A percentile compares a stretch with the other conserved stretches of the same genome.
These are phyloP conservation scores for Reinhardtius hippoglossoides DNA, from an alignment of 2,113 vertebrate species.

Conservation along the genomic window DNA sequence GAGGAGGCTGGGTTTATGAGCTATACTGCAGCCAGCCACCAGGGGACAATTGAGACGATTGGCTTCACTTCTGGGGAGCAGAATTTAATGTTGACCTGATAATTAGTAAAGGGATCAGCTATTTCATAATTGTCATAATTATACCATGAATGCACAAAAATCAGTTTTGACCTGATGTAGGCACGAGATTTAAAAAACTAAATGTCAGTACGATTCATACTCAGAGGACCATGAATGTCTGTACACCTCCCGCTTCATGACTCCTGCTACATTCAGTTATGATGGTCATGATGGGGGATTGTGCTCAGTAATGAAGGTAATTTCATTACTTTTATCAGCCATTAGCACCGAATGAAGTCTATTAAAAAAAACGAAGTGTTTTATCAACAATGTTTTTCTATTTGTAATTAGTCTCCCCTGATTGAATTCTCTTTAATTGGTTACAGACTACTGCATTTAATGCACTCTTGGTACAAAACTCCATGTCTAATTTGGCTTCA, in stretches of 20 bases:
- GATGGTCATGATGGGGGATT: constrained; percentile 2
- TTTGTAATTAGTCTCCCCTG: constrained; percentile 29
- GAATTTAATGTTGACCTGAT: too few relatives aligned
- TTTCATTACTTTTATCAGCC: constrained; percentile 37
- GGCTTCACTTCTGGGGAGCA: too few relatives aligned
- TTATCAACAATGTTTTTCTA: constrained; percentile 37
- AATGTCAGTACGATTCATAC: neutral
- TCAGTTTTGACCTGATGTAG: neutral
- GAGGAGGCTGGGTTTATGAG: too few relatives aligned
- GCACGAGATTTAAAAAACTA: neutral
- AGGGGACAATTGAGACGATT: too few relatives aligned
- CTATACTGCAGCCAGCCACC: too few relatives aligned
- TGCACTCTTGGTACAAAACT: constrained; percentile 21
- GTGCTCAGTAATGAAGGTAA: constrained; percentile 17
- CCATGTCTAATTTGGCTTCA: constrained; percentile 18
- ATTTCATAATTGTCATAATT: too few relatives aligned
- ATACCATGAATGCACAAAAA: too few relatives aligned
- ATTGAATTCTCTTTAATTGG: constrained; percentile 30
- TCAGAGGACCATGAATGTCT: neutral
- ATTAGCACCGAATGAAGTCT: constrained; percentile 23
- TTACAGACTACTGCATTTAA: constrained; percentile 43
- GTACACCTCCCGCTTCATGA: neutral
- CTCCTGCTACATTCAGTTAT: constrained; percentile 1
- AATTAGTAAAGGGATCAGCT: neutral
- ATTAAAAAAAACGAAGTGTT: constrained; percentile 19